These are phyloP conservation scores for Cephalotes varians DNA, from an alignment of 2,888 invertebrate genomes.

Conservation along the genomic window DNA sequence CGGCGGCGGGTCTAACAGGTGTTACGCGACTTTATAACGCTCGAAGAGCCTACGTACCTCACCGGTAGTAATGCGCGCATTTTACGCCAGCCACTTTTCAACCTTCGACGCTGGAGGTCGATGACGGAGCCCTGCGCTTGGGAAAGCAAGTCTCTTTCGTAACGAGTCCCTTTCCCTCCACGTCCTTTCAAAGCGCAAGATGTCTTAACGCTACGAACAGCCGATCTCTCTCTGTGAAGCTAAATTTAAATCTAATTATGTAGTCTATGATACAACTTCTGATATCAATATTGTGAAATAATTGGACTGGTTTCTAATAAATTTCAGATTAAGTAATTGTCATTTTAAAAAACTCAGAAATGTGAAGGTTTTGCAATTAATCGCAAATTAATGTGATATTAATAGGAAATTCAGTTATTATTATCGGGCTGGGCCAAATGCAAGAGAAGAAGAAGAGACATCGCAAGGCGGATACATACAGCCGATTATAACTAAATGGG, in stretches of 20 bases:
- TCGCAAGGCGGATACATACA: not conserved
- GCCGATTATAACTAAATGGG: constrained; percentile 18
- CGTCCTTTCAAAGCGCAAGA: not conserved
- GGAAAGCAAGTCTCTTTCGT: constrained; percentile 31
- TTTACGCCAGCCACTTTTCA: constrained; percentile 80
- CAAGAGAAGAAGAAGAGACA: not conserved
- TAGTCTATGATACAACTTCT: not conserved
- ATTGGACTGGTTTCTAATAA: not conserved
- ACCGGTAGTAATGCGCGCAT: constrained; percentile 80
- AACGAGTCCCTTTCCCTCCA: not conserved
- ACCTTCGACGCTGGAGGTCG: constrained; percentile 77
- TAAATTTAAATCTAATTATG: constrained; percentile 14
- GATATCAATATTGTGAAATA: not conserved
- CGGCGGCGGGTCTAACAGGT: constrained; percentile 70
- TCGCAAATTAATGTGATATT: not conserved
- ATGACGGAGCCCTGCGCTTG: constrained; percentile 53
- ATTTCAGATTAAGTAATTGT: not conserved
- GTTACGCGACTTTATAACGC: constrained; percentile 74
- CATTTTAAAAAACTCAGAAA: not conserved
- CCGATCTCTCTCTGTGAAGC: not conserved
- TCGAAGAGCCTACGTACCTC: constrained; percentile 66
- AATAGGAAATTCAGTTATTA: not conserved
- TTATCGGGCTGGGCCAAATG: not conserved
- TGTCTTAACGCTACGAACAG: not conserved
- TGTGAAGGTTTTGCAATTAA: not conserved